Conservation (phyloP, 1,140 invertebrate species). For the Bombus waltoni region DNA sequence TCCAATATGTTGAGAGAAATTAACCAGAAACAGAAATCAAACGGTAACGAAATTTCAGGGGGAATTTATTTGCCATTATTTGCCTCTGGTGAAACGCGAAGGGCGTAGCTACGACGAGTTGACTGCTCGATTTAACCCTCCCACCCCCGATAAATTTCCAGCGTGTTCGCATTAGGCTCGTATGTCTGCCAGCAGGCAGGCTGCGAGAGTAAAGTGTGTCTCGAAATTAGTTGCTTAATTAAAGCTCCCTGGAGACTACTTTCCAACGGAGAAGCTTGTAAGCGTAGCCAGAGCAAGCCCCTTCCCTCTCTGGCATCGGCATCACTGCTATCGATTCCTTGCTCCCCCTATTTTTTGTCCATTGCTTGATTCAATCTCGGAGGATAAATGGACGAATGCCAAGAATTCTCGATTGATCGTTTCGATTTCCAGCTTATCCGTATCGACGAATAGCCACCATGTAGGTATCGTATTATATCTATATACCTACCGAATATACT, state of each 20-base stretch:
- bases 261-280: slow-evolving; percentile 31
- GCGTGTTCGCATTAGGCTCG: slow-evolving; percentile 25
- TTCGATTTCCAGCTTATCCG: slow-evolving; percentile 57
- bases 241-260: slow-evolving; percentile 41
- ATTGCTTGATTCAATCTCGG: slow-evolving; percentile 36
- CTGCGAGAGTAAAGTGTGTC: slow-evolving; percentile 25
- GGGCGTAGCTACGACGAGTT: slow-evolving; percentile 21
- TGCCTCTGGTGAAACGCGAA: neutral
- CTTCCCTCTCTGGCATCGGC: neutral
- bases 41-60: slow-evolving; percentile 47
- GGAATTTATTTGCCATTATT: slow-evolving; percentile 53
- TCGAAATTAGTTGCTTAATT: slow-evolving; percentile 60
- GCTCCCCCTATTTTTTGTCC: neutral
- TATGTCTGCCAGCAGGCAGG: slow-evolving; percentile 45
- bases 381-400: slow-evolving; percentile 52
- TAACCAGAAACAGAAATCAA: slow-evolving; percentile 36
- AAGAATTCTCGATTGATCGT: slow-evolving; percentile 52
- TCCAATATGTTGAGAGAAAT: slow-evolving; percentile 8
- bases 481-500: too few species aligned
- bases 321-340: slow-evolving; percentile 15
- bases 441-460: slow-evolving; percentile 9
- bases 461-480: too few species aligned
- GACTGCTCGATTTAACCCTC: slow-evolving; percentile 43
- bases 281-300: slow-evolving; percentile 6
- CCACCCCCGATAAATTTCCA: slow-evolving; percentile 37